These are phyloP conservation scores for Buceros bicornis DNA, from an alignment of 2,797 vertebrate species.

Conservation along the genomic window DNA sequence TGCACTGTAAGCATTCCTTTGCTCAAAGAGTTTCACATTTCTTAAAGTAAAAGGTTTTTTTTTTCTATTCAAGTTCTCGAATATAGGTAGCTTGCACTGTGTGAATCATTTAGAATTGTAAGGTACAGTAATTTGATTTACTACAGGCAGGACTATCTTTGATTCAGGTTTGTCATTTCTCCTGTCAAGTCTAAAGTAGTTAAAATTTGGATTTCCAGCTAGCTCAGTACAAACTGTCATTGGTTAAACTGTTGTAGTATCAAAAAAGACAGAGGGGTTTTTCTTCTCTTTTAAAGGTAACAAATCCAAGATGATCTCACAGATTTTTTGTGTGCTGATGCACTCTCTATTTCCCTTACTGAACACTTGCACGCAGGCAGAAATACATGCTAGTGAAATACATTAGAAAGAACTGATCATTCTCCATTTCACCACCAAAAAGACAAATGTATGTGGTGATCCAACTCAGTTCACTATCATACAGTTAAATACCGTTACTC, in stretches of 20 bases:
- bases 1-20: neutral
- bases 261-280: neutral
- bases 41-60: too few species aligned
- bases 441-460: neutral
- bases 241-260: neutral
- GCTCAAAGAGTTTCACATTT: too few species aligned
- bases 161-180: neutral
- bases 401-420: neutral
- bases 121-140: neutral
- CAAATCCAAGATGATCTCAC: neutral
- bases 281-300: neutral
- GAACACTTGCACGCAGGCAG: neutral
- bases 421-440: slow-evolving; percentile 29
- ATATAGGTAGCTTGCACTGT: neutral
- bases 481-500: neutral
- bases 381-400: neutral
- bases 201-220: neutral
- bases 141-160: neutral
- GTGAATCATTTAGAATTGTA: neutral
- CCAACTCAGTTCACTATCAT: neutral
- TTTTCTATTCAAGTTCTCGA: neutral
- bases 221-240: neutral
- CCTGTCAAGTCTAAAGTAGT: neutral
- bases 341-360: neutral
- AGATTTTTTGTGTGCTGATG: too few species aligned